phyloP scores from a whole-genome alignment of 2,113 vertebrate species.

The Hypocryptadius cinnamomeus region DNA sequence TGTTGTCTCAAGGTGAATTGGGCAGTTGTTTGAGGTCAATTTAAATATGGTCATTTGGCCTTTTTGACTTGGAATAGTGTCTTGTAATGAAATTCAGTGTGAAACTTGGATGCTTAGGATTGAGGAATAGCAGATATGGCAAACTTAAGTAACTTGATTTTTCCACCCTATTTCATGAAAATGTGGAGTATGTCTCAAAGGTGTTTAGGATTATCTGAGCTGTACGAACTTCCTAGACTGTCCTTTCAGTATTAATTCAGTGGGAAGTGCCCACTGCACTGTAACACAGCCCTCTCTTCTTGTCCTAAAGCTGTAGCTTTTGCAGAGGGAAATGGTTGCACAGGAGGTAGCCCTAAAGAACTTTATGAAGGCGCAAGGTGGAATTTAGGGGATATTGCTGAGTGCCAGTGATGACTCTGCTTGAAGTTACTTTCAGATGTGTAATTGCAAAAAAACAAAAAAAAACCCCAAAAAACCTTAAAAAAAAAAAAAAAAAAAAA shows the following conservation, averaged over 20 bases:
- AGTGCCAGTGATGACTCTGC: neutral
- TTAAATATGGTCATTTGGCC: neutral
- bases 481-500: neutral
- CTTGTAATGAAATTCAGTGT: neutral
- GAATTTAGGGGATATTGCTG: neutral
- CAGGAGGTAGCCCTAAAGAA: neutral
- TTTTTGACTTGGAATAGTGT: neutral
- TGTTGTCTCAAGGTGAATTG: neutral
- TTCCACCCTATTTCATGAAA: neutral
- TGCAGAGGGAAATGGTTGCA: neutral
- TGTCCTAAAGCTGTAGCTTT: neutral
- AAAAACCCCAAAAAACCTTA: no score
- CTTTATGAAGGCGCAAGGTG: neutral
- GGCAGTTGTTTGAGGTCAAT: neutral
- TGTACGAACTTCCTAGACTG: neutral
- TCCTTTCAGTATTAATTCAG: neutral
- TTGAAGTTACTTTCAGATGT: neutral
- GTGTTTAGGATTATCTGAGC: neutral
- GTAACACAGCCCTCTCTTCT: neutral
- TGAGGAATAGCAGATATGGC: neutral
- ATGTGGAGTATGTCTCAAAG: neutral
- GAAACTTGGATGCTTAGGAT: neutral
- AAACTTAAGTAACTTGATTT: neutral
- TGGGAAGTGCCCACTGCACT: neutral
- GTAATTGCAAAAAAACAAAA: neutral